phyloP scores from a whole-genome alignment of 2,888 invertebrate species.

The Noctua janthina region DNA sequence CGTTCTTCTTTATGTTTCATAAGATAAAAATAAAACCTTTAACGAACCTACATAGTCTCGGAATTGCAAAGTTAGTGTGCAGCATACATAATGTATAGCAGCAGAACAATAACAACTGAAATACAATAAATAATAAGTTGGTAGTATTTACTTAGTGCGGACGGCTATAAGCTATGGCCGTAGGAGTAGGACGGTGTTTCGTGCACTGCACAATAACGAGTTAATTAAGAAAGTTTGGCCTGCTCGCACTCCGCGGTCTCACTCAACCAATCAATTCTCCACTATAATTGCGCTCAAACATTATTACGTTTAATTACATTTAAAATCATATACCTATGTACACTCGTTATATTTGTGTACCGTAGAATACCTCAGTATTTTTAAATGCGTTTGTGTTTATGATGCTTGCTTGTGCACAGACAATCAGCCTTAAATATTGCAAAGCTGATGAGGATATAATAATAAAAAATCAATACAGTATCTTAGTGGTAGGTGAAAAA shows the following conservation, averaged over 20 bases:
- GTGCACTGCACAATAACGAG: slow-evolving; percentile 74
- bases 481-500: background rate
- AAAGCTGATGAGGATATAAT: background rate
- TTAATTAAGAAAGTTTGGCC: slow-evolving; percentile 77
- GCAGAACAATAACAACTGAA: slow-evolving; percentile 58
- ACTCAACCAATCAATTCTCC: slow-evolving; percentile 70
- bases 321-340: slow-evolving; percentile 19
- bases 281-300: slow-evolving; percentile 61
- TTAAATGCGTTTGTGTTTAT: background rate
- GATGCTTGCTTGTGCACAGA: background rate
- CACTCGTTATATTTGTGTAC: background rate
- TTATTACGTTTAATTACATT: slow-evolving; percentile 59
- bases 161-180: slow-evolving; percentile 60
- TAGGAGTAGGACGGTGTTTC: slow-evolving; percentile 48
- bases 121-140: slow-evolving; percentile 64
- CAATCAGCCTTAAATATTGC: background rate
- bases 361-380: background rate
- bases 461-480: background rate
- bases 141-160: slow-evolving; percentile 58
- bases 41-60: slow-evolving; percentile 6
- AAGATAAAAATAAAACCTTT: slow-evolving; percentile 24
- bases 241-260: slow-evolving; percentile 69
- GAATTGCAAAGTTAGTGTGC: slow-evolving; percentile 44
- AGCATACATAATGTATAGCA: slow-evolving; percentile 50
- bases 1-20: background rate